Base-by-base conservation (phyloP, 2,113 vertebrate genomes). In the Eonycteris spelaea region DNA sequence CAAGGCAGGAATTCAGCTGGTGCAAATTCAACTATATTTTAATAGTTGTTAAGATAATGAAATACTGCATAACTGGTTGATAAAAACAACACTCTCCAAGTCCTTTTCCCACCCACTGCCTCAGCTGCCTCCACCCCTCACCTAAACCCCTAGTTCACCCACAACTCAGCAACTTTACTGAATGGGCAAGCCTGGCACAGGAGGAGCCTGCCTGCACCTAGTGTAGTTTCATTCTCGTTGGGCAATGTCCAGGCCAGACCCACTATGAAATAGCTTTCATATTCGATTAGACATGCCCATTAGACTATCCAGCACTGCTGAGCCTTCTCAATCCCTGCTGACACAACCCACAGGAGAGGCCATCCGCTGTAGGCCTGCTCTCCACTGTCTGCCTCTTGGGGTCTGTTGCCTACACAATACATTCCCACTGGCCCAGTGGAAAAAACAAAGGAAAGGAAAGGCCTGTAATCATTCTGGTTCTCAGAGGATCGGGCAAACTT, bases 401-500 rank as follows among this genome's bases (percentile, higher is more conserved):
- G 55, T 63, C 63, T 35, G 35, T 1, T 8, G 70, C 40, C 74
- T 5, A 7, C 80, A 45, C 19, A 15, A 43, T 9, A 10, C 55
- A 13, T 10, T 38, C 35, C 57, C 38, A 14, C 22, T 0, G 1
- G 40, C 15, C 71, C 40, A 1, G 15, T 2, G 43, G 85, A 68
- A 91, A 91, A 77, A 79, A 86, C 65, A 67, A 35, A 93, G 16
- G 85, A 70, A 26, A 55, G 5, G 30, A 67, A 71, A 45, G 7
- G 43, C 7, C 45, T 51, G 24, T 4, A 2, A 43, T 5, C 67
- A 1, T 10, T 43, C 55, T 33, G 21, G 48, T 40, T 82, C 61
- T 59, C 65, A 33, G 45, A 53, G 51, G 88, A 87, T 70, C 28
- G 67, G 94, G 67, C 90, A 96, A 96, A 95, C 96, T 98, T 97